These are phyloP conservation scores for Puffinus mauretanicus DNA, from an alignment of 2,113 vertebrate species.

Conservation along the genomic window DNA sequence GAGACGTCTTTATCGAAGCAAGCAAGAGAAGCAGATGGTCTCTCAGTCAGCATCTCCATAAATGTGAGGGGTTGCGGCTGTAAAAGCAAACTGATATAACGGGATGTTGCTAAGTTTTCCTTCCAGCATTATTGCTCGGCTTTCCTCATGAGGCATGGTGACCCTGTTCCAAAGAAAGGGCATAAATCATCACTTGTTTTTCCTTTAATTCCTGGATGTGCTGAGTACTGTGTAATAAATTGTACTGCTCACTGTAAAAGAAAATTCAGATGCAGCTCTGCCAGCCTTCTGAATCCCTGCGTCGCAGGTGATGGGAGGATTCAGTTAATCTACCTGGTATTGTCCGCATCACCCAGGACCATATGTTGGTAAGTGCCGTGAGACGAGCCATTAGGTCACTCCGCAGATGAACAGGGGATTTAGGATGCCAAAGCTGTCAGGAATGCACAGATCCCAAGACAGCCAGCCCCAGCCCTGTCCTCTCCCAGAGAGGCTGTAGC, in stretches of 20 bases:
- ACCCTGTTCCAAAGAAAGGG: slow-evolving; percentile 1
- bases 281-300: neutral
- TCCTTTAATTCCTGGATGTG: neutral
- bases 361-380: neutral
- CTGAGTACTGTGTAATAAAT: neutral
- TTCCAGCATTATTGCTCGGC: neutral
- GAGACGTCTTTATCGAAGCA: neutral
- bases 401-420: neutral
- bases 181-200: neutral
- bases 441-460: neutral
- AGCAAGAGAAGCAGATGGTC: slow-evolving; percentile 15
- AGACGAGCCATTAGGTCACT: neutral
- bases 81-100: neutral
- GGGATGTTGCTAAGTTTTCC: neutral
- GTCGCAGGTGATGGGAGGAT: neutral
- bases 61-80: neutral
- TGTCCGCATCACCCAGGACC: neutral
- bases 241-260: neutral
- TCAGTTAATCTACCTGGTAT: neutral
- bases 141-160: neutral
- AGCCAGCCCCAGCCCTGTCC: neutral
- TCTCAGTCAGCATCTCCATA: neutral
- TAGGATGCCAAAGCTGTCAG: neutral
- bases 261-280: neutral
- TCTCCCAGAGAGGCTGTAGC: neutral